These are phyloP conservation scores for Crocidura indochinensis DNA, from an alignment of 2,797 vertebrate species.

Conservation along the genomic window DNA sequence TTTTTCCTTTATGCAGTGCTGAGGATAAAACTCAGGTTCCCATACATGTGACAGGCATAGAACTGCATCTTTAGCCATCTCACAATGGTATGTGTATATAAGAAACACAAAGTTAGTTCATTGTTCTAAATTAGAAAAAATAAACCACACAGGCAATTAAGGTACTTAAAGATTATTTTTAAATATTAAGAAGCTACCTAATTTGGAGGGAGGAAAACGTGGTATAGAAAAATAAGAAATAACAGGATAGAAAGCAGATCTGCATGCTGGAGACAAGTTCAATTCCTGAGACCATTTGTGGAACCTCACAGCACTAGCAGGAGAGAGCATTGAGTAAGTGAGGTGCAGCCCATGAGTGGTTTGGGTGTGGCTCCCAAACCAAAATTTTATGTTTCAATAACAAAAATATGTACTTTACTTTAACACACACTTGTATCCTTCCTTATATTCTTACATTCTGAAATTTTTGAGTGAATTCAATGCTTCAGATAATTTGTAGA, in stretches of 20 bases:
- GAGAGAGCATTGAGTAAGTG: too few species aligned
- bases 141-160: not conserved
- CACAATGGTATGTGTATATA: not conserved
- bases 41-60: too few species aligned
- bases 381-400: too few species aligned
- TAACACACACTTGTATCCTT: not conserved
- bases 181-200: not conserved
- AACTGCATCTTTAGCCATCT: not conserved
- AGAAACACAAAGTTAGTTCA: not conserved
- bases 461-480: not conserved
- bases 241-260: too few species aligned
- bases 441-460: too few species aligned
- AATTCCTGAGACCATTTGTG: too few species aligned
- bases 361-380: too few species aligned
- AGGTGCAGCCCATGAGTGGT: too few species aligned
- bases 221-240: not conserved
- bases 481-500: not conserved
- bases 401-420: too few species aligned
- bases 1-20: not conserved
- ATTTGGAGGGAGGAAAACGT: not conserved
- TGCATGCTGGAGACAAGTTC: too few species aligned
- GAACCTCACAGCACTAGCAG: too few species aligned
- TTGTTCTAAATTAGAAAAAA: not conserved
- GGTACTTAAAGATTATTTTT: not conserved
- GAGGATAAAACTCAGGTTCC: too few species aligned